Conservation (phyloP, 2,888 invertebrate species). For the Amiota minor region DNA sequence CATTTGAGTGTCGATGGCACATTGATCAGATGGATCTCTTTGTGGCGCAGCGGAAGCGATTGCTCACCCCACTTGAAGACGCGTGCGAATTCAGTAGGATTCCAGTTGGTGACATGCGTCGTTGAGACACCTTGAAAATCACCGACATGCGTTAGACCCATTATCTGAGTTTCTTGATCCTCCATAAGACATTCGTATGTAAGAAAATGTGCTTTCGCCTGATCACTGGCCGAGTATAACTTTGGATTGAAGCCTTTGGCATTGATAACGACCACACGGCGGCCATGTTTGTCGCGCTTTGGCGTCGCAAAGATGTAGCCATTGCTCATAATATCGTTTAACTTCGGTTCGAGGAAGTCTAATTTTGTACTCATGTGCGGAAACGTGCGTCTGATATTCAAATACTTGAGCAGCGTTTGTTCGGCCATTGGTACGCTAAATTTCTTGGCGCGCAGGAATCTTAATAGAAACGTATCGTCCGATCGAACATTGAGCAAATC, state of each 20-base stretch:
- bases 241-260: conserved; percentile 81
- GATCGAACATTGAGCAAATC: conserved; percentile 81
- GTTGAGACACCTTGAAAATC: conserved; percentile 79
- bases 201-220: conserved; percentile 81
- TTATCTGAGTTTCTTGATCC: conserved; percentile 83
- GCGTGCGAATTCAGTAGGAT: conserved; percentile 81
- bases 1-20: conserved; percentile 83
- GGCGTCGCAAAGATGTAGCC: conserved; percentile 87
- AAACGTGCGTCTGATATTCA: conserved; percentile 82
- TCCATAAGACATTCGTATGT: conserved; percentile 85
- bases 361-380: conserved; percentile 79
- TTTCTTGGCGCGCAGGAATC: conserved; percentile 85
- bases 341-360: conserved; percentile 78
- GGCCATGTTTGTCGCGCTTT: conserved; percentile 81
- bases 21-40: conserved; percentile 82
- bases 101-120: conserved; percentile 82
- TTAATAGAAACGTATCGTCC: conserved; percentile 82
- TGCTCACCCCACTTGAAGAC: conserved; percentile 86
- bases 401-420: conserved; percentile 84
- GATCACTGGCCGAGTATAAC: conserved; percentile 79
- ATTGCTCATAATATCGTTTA: conserved; percentile 79
- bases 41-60: conserved; percentile 86
- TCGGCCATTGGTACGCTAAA: conserved; percentile 86
- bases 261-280: conserved; percentile 80
- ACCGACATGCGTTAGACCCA: conserved; percentile 83